Base-by-base conservation (phyloP, 23 tunicate genomes). In the Trididemnum miniatum region DNA sequence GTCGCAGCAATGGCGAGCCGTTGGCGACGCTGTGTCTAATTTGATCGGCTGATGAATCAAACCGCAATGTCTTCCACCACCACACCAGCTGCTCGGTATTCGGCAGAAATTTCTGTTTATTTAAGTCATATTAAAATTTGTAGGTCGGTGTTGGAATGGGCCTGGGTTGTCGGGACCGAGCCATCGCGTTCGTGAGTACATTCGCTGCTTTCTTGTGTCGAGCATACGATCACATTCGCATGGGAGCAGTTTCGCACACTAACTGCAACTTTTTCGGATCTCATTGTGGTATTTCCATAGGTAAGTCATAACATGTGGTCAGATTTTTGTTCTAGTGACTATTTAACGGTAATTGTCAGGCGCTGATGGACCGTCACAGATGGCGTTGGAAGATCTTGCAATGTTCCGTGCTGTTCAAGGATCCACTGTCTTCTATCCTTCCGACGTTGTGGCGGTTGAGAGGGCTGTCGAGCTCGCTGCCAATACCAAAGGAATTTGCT, bases 301-400 rank as follows among this genome's bases (percentile, higher is more conserved):
- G 95, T 84, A 49, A 62, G 29, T 62, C 26, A n/a, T n/a, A n/a
- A n/a, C n/a, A n/a, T n/a, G n/a, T n/a, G n/a, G n/a, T n/a, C n/a
- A n/a, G n/a, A n/a, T n/a, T n/a, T n/a, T n/a, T n/a, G n/a, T n/a
- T n/a, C n/a, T n/a, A n/a, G n/a, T n/a, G n/a, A n/a, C n/a, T n/a
- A n/a, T n/a, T n/a, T n/a, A n/a, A n/a, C n/a, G n/a, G n/a, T n/a
- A n/a, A n/a, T n/a, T n/a, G n/a, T n/a, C 60, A 88, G 92, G 98
- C 20, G 93, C 98, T 30, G 99, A 95, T 62, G 99, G 99, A 26
- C 99, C 99, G 2, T 90, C 96, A 9, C 99, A 95, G 64, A 95
- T 95, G 99, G 99, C 99, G 15, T 78, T 95, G 39, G 99, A 95
- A 44, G 99, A 95, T 59, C 50, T 95, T 9, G 96, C 99, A 22